Percentiles rank a stretch among this genome's conserved stretches.
Conservation (phyloP, 2,888 invertebrate species). For the Resseliella maxima region DNA sequence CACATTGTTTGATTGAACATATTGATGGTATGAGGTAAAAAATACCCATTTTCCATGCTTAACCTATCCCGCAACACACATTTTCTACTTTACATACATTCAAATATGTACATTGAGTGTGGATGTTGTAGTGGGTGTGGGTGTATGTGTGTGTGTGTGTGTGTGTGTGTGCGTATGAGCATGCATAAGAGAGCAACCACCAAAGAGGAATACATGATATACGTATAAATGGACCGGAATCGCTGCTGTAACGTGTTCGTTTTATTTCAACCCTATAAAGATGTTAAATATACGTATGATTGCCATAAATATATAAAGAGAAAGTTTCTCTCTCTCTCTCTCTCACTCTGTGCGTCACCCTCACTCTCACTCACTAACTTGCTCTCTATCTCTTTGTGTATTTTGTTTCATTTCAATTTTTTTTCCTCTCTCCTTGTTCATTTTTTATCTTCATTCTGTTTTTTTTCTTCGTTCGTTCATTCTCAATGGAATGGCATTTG, state of each 20-base stretch:
- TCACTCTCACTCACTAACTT: too few relatives aligned
- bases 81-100: not conserved
- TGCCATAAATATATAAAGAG: constrained; percentile 16
- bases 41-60: not conserved
- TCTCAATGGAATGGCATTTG: not conserved
- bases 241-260: not conserved
- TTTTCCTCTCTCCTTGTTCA: not conserved
- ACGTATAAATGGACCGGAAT: not conserved
- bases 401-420: not conserved
- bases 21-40: too few relatives aligned
- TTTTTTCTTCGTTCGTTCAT: not conserved
- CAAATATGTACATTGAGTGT: too few relatives aligned
- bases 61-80: not conserved
- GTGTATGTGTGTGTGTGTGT: not conserved
- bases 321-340: not conserved
- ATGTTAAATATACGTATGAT: not conserved
- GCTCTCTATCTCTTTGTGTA: too few relatives aligned
- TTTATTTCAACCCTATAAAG: constrained; percentile 14
- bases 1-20: not conserved
- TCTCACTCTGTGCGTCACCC: not conserved
- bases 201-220: not conserved
- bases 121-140: too few relatives aligned
- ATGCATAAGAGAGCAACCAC: not conserved
- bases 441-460: not conserved
- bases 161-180: not conserved